A percentile compares a stretch with the other conserved stretches of the same genome.
These are phyloP conservation scores for Calephelis nemesis DNA, from an alignment of 1,140 invertebrate genomes.

Conservation along the genomic window DNA sequence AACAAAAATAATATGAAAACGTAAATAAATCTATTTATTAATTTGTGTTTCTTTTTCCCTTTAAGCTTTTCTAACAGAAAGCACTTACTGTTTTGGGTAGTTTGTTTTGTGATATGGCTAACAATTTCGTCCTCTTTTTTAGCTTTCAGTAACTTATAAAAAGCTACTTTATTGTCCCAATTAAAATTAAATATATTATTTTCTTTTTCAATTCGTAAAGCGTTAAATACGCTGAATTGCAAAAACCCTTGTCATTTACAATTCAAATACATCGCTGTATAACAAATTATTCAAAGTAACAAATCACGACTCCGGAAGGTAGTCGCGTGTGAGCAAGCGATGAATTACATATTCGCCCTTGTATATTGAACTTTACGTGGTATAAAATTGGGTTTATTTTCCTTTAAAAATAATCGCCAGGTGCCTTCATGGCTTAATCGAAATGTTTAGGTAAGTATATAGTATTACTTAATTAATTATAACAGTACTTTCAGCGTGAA, in stretches of 20 bases:
- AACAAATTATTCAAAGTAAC: slow-evolving; percentile 15
- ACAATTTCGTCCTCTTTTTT: too few species aligned
- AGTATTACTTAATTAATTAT: slow-evolving; percentile 7
- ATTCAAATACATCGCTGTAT: slow-evolving; percentile 8
- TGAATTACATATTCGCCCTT: not conserved
- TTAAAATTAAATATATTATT: too few species aligned
- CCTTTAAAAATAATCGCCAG: not conserved
- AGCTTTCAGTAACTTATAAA: too few species aligned
- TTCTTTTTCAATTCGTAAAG: not conserved
- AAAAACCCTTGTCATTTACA: slow-evolving; percentile 11
- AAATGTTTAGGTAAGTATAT: slow-evolving; percentile 4
- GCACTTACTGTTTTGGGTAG: too few species aligned
- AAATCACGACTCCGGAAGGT: slow-evolving; percentile 9
- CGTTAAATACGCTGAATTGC: not conserved
- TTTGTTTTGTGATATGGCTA: too few species aligned
- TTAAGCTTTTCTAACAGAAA: too few species aligned
- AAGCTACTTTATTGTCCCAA: too few species aligned
- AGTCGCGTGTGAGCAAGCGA: slow-evolving; percentile 10
- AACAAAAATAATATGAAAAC: too few species aligned
- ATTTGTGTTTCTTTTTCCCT: too few species aligned
- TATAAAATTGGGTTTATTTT: not conserved
- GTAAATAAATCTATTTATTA: too few species aligned
- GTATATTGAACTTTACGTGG: not conserved
- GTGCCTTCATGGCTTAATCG: slow-evolving; percentile 8
- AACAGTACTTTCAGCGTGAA: not conserved